These are phyloP conservation scores for Oceanites oceanicus DNA, from an alignment of 2,113 vertebrate genomes.

Conservation along the genomic window DNA sequence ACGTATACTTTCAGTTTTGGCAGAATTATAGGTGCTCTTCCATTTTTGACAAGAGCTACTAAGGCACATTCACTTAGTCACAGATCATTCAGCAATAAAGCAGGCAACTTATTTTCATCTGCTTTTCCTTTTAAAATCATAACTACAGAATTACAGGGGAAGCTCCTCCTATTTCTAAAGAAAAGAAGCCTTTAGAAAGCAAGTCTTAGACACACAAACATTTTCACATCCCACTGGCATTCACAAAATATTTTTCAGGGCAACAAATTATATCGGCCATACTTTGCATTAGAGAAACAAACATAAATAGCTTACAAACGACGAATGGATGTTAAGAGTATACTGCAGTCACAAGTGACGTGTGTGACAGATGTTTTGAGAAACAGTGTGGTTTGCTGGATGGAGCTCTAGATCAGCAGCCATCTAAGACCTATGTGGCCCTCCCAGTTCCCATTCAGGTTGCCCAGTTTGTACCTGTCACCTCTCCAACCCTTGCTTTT, in stretches of 20 bases:
- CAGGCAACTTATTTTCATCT: constrained; percentile 3
- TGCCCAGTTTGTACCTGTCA: neutral
- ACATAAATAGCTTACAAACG: neutral
- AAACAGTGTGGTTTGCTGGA: neutral
- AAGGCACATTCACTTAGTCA: neutral
- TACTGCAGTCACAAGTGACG: neutral
- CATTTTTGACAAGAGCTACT: neutral
- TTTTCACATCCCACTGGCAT: neutral
- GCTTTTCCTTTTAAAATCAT: neutral
- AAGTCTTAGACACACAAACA: neutral
- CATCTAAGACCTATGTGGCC: neutral
- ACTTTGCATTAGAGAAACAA: neutral
- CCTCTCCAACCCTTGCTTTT: neutral
- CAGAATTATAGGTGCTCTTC: neutral
- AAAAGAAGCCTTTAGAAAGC: neutral
- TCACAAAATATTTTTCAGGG: neutral
- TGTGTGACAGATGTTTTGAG: neutral
- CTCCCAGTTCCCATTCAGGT: neutral
- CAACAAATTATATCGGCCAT: neutral
- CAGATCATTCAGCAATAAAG: neutral
- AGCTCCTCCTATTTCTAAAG: neutral
- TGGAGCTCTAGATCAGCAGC: neutral
- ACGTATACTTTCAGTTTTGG: neutral
- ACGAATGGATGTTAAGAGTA: neutral
- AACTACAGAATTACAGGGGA: neutral